Conservation (phyloP, 2,888 invertebrate species). For the Protonemura montana region DNA sequence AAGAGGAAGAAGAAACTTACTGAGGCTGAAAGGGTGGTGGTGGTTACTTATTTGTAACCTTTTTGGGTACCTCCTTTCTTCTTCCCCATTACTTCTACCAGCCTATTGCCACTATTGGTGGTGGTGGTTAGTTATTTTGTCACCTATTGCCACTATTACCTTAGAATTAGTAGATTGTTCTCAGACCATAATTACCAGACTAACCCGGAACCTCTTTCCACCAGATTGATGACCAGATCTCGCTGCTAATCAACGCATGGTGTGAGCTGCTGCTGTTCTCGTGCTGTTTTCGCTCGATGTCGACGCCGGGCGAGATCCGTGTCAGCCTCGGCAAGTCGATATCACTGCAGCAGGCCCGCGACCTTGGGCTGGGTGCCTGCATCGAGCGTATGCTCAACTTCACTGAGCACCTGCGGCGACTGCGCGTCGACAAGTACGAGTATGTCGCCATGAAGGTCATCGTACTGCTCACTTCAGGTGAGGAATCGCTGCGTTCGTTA, state of each 20-base stretch:
- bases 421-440: slow-evolving; percentile 93
- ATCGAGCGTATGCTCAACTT: slow-evolving; percentile 95
- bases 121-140: no score
- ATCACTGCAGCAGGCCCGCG: slow-evolving; percentile 71
- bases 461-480: slow-evolving; percentile 89
- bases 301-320: slow-evolving; percentile 87
- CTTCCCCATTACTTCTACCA: no score
- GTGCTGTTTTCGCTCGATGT: slow-evolving; percentile 93
- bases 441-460: slow-evolving; percentile 97
- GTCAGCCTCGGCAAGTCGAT: slow-evolving; percentile 73
- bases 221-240: slow-evolving; percentile 97
- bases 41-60: no score
- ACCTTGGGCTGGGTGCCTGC: slow-evolving; percentile 82
- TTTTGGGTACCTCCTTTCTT: no score
- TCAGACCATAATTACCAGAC: neutral
- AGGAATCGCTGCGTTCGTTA: slow-evolving; percentile 50
- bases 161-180: neutral
- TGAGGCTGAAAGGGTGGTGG: no score
- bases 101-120: no score
- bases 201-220: slow-evolving; percentile 52
- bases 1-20: no score
- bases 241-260: slow-evolving; percentile 96
- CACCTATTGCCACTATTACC: neutral
- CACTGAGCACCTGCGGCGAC: slow-evolving; percentile 87
- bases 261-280: slow-evolving; percentile 91